Evolutionary conservation across 2,113 vertebrate species (phyloP).

Genomic region (Spilogale gracilis): DNA sequence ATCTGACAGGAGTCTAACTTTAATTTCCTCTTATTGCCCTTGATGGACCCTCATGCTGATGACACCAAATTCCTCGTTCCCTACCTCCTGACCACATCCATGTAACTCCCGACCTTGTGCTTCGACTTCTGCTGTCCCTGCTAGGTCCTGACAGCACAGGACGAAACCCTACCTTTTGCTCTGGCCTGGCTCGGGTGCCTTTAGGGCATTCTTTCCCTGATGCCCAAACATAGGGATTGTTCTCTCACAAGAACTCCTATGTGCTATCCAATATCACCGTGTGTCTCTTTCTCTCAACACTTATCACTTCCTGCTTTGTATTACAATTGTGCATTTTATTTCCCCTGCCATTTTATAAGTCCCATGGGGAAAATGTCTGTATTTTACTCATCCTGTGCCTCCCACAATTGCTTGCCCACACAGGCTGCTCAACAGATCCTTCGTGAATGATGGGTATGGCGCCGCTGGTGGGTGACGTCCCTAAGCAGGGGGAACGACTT

Average conservation of each 20-base stretch:
- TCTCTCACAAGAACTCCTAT: neutral
- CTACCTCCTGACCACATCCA: neutral
- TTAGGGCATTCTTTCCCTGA: neutral
- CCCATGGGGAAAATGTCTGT: neutral
- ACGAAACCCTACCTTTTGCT: neutral
- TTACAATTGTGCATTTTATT: neutral
- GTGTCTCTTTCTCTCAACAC: neutral
- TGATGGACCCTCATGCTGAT: neutral
- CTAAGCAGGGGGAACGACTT: neutral
- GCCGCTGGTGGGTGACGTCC: neutral
- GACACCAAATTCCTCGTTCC: neutral
- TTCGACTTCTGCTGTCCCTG: neutral
- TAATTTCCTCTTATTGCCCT: neutral
- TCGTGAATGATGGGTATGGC: fast-evolving
- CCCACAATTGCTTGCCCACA: neutral
- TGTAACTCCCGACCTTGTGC: neutral
- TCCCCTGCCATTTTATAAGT: neutral
- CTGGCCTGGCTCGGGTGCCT: neutral
- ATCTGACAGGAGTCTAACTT: neutral
- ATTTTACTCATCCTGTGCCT: neutral
- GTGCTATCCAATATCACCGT: too few species aligned
- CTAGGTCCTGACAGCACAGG: neutral
- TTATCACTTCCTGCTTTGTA: neutral
- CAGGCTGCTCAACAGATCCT: neutral
- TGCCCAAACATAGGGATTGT: neutral